These are phyloP conservation scores for Toxotes jaculatrix DNA, from an alignment of 2,113 vertebrate genomes.

Conservation along the genomic window DNA sequence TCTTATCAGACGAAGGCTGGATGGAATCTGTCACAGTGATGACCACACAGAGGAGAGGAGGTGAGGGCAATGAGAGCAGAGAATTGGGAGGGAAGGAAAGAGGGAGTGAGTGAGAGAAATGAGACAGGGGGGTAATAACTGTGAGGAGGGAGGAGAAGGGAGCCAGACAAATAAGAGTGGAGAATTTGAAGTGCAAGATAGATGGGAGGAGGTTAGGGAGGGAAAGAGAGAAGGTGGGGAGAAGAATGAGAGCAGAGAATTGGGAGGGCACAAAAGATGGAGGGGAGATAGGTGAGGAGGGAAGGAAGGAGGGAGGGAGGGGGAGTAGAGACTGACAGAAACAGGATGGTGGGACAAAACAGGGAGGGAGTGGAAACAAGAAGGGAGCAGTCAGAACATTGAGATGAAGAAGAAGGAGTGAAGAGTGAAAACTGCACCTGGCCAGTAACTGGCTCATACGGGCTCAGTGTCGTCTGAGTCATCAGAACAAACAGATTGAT, in stretches of 20 bases:
- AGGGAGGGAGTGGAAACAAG: not conserved
- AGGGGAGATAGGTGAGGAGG: slow-evolving; percentile 23
- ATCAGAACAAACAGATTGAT: slow-evolving; percentile 61
- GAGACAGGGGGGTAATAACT: slow-evolving; percentile 45
- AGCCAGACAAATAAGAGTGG: slow-evolving; percentile 25
- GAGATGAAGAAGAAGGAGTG: not conserved
- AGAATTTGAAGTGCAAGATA: slow-evolving; percentile 29
- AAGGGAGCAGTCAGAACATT: not conserved
- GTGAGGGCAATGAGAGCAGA: slow-evolving; percentile 12
- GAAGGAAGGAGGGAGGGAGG: slow-evolving; percentile 10
- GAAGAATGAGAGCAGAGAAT: slow-evolving; percentile 53
- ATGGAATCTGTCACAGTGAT: slow-evolving; percentile 62
- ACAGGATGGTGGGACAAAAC: slow-evolving; percentile 2
- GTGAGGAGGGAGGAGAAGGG: not conserved
- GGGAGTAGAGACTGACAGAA: slow-evolving; percentile 32
- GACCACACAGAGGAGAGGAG: slow-evolving; percentile 40
- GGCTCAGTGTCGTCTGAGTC: slow-evolving; percentile 51
- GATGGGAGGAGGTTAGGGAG: slow-evolving; percentile 33
- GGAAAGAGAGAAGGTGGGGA: not conserved
- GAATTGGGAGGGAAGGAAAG: slow-evolving; percentile 14
- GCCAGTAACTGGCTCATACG: slow-evolving; percentile 27
- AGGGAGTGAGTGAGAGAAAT: slow-evolving; percentile 14
- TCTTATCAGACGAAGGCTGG: slow-evolving; percentile 53
- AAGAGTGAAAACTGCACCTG: slow-evolving; percentile 29
- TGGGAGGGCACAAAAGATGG: slow-evolving; percentile 28